Percentiles rank a stretch among this genome's conserved stretches.
phyloP scores from a whole-genome alignment of 2,113 vertebrate species.

The Cheirogaleus medius region DNA sequence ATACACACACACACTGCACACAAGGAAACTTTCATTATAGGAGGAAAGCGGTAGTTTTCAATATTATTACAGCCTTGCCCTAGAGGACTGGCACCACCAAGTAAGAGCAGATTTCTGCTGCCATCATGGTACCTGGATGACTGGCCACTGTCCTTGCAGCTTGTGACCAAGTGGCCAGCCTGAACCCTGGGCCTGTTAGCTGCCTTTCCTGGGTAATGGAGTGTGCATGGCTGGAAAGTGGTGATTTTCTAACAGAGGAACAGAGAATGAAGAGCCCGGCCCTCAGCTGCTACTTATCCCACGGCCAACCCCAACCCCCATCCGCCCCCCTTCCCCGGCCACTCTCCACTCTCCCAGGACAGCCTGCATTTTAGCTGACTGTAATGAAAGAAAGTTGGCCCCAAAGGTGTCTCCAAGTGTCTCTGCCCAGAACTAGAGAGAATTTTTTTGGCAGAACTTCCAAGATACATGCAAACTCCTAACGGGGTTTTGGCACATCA shows the following conservation, averaged over 20 bases:
- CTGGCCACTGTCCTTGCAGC: background rate
- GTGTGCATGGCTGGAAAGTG: background rate
- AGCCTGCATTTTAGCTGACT: background rate
- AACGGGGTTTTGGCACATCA: slow-evolving; percentile 34
- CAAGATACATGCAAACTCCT: slow-evolving; percentile 42
- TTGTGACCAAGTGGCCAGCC: background rate
- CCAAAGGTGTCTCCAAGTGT: slow-evolving; percentile 41
- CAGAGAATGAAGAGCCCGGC: background rate
- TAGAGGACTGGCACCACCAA: background rate
- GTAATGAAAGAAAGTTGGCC: slow-evolving; percentile 67
- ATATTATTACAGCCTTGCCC: background rate
- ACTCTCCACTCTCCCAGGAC: background rate
- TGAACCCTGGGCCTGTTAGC: no score
- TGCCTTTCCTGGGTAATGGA: background rate
- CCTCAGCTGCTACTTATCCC: background rate
- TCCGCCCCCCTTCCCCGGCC: background rate
- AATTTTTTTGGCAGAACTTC: slow-evolving; percentile 57
- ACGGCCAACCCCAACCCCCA: accelerated
- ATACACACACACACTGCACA: background rate
- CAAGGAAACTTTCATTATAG: background rate
- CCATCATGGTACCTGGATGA: background rate
- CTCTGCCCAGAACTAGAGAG: slow-evolving; percentile 51
- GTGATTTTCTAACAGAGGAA: background rate
- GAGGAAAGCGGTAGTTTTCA: background rate
- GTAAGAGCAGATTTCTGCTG: background rate